A percentile compares a stretch with the other conserved stretches of the same genome.
These are phyloP conservation scores for Laticauda laticaudata DNA, from an alignment of 2,113 vertebrate genomes.

Conservation along the genomic window DNA sequence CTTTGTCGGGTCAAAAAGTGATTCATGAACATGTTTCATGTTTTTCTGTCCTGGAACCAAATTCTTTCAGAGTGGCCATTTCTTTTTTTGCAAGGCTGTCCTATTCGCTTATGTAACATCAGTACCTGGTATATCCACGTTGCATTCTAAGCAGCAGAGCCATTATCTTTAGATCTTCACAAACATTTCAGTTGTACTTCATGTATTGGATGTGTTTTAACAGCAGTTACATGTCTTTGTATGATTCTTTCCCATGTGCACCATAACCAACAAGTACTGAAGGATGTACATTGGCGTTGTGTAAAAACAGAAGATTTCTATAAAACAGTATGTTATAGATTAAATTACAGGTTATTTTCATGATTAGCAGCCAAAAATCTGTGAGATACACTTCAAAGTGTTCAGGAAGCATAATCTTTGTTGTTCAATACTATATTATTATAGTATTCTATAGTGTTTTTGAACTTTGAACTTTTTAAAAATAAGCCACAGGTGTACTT, in stretches of 20 bases:
- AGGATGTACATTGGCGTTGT: not conserved
- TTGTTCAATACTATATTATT: not conserved
- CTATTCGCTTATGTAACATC: no score
- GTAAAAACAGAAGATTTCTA: not conserved
- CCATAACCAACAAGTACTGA: not conserved
- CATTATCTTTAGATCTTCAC: no score
- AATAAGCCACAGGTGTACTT: not conserved
- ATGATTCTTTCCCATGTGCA: not conserved
- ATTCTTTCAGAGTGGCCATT: no score
- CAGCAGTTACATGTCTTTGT: not conserved
- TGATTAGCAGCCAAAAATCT: not conserved
- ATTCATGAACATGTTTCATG: no score
- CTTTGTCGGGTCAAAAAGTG: no score
- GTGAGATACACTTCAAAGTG: not conserved
- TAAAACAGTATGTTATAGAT: not conserved
- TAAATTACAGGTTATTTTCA: not conserved
- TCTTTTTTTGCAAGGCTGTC: no score
- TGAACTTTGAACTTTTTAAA: not conserved
- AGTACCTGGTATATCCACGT: no score
- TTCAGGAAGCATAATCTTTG: not conserved
- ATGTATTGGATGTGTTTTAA: not conserved
- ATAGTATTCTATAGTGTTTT: not conserved
- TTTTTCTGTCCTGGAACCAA: no score
- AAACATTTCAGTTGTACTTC: no score
- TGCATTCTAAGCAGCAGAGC: no score